These are phyloP conservation scores for Argya squamiceps DNA, from an alignment of 2,797 vertebrate genomes.

Conservation along the genomic window DNA sequence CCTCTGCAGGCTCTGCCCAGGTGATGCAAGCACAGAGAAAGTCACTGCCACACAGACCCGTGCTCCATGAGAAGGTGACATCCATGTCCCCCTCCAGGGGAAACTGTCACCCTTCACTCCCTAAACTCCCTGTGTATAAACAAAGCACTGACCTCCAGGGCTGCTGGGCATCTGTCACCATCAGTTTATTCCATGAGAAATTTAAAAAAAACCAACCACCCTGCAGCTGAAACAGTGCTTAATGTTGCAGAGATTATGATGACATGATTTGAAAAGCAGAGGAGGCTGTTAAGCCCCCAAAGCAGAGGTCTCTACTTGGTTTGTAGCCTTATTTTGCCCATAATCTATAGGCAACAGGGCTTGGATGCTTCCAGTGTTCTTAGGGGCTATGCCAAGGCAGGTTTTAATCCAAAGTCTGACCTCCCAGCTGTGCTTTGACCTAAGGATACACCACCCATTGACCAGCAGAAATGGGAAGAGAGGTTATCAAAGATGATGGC, in stretches of 20 bases:
- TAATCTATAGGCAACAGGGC: not conserved
- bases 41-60: accelerated
- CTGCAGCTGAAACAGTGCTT: not conserved
- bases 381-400: not conserved
- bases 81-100: not conserved
- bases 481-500: not conserved
- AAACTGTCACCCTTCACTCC: not conserved
- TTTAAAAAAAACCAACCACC: not conserved
- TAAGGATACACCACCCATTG: not conserved
- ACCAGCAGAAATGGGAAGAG: not conserved
- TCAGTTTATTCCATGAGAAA: not conserved
- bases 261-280: not conserved
- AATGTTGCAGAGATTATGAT: conserved; percentile 24
- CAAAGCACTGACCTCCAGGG: not conserved
- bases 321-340: not conserved
- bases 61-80: not conserved
- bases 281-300: not conserved
- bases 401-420: not conserved
- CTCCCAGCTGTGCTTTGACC: not conserved
- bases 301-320: not conserved
- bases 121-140: not conserved
- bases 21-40: not conserved
- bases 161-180: not conserved
- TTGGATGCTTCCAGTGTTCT: not conserved
- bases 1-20: not conserved